phyloP scores from a whole-genome alignment of 1,140 invertebrate species.

The Amphibalanus amphitrite region DNA sequence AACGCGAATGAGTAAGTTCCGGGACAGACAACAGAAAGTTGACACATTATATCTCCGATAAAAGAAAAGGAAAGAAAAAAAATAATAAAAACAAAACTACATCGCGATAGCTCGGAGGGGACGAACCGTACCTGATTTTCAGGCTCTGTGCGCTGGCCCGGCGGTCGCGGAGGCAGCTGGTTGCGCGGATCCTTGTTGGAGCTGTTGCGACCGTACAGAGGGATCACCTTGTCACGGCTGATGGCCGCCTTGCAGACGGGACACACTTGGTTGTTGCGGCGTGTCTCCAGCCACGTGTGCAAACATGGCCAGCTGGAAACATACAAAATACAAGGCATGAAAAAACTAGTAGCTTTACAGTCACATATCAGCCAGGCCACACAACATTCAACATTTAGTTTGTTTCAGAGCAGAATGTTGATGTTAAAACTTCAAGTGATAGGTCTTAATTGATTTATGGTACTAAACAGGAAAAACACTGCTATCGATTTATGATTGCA shows the following conservation, averaged over 20 bases:
- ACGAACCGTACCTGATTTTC: slow-evolving; percentile 10
- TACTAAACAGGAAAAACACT: background rate
- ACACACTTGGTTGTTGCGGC: slow-evolving; percentile 83
- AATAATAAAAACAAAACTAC: background rate
- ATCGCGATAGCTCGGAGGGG: background rate
- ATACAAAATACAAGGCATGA: slow-evolving; percentile 13
- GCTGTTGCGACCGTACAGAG: slow-evolving; percentile 86
- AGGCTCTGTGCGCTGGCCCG: slow-evolving; percentile 20
- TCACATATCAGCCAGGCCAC: background rate
- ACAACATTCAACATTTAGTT: background rate
- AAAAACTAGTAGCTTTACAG: slow-evolving; percentile 7
- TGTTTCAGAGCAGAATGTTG: background rate
- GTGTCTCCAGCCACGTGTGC: slow-evolving; percentile 94
- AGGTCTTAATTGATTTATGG: background rate
- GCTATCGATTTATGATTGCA: slow-evolving; percentile 2
- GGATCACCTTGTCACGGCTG: slow-evolving; percentile 96
- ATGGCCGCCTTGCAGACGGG: slow-evolving; percentile 98
- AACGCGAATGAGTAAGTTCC: background rate
- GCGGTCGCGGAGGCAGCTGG: slow-evolving; percentile 35
- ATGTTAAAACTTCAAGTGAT: background rate
- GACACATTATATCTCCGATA: background rate
- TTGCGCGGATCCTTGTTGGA: slow-evolving; percentile 39
- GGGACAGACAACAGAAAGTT: background rate
- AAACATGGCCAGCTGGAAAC: slow-evolving; percentile 86
- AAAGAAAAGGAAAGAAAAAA: background rate